Conservation (phyloP, 2,888 invertebrate genomes). For the Cephus pygmeus region DNA sequence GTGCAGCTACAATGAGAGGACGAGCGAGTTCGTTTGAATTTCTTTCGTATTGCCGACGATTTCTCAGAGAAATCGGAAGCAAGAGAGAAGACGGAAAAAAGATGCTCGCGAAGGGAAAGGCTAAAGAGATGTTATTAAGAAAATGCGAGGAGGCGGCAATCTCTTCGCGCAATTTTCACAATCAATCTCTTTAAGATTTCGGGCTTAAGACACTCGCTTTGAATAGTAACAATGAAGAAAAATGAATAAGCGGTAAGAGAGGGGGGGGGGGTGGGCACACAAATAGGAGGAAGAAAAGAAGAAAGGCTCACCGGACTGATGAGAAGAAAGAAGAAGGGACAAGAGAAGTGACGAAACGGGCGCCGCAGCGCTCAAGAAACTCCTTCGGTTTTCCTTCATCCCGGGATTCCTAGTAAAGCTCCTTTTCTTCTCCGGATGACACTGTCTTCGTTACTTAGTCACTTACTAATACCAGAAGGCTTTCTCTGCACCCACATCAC, state of each 20-base stretch:
- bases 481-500: conserved; percentile 20
- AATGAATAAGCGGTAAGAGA: neutral
- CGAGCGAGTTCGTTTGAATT: neutral
- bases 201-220: neutral
- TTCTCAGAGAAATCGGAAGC: neutral
- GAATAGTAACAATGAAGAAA: neutral
- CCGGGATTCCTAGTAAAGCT: conserved; percentile 26
- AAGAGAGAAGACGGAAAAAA: neutral
- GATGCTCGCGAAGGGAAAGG: neutral
- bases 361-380: conserved; percentile 48
- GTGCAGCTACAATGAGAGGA: neutral
- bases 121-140: neutral
- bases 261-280: fast-evolving
- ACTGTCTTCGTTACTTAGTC: neutral
- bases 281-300: neutral
- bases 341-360: conserved; percentile 44
- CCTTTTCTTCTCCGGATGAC: neutral
- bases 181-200: neutral
- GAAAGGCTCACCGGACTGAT: conserved; percentile 53
- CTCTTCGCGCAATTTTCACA: neutral
- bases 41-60: neutral
- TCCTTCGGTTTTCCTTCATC: conserved; percentile 55
- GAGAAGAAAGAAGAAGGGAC: conserved; percentile 25
- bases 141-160: neutral
- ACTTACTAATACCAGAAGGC: conserved; percentile 1